A percentile compares a stretch with the other conserved stretches of the same genome.
These are phyloP conservation scores for Xanthorhoe designata DNA, from an alignment of 2,888 invertebrate species.

Conservation along the genomic window DNA sequence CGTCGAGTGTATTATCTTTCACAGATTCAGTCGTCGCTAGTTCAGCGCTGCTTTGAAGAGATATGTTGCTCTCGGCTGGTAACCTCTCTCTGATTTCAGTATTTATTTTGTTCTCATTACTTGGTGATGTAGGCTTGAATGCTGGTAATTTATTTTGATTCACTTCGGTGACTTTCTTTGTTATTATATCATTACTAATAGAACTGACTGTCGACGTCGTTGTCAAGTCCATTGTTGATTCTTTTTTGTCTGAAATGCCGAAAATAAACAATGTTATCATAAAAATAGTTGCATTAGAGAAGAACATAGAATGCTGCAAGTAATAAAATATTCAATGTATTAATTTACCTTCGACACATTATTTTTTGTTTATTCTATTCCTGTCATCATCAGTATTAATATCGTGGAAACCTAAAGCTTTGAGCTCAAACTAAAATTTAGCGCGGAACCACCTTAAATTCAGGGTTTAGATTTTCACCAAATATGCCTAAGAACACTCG, in stretches of 20 bases:
- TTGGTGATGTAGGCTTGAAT: conserved; percentile 49
- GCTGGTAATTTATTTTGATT: conserved; percentile 66
- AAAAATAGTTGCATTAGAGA: background rate
- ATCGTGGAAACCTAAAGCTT: too few relatives aligned
- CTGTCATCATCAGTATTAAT: too few relatives aligned
- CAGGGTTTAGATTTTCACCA: too few relatives aligned
- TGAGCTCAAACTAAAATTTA: too few relatives aligned
- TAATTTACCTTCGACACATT: too few relatives aligned
- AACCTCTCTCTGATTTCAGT: conserved; percentile 65
- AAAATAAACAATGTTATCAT: conserved; percentile 2
- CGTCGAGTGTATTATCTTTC: conserved; percentile 48
- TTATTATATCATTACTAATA: conserved; percentile 64
- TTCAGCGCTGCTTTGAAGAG: conserved; percentile 62
- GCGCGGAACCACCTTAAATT: too few relatives aligned
- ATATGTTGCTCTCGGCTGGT: conserved; percentile 71
- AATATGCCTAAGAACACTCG: too few relatives aligned
- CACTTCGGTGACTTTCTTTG: conserved; percentile 65
- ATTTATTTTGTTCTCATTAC: conserved; percentile 48
- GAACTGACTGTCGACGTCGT: conserved; percentile 53
- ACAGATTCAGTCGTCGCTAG: conserved; percentile 53
- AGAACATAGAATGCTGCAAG: too few relatives aligned
- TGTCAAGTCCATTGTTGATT: conserved; percentile 55
- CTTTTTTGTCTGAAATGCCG: conserved; percentile 70
- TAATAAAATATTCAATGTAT: too few relatives aligned
- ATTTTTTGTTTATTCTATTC: too few relatives aligned